Conservation (phyloP, 30 jellyfish, hydroid and myxozoan genomes). For the Pseudorhiza aurosa region DNA sequence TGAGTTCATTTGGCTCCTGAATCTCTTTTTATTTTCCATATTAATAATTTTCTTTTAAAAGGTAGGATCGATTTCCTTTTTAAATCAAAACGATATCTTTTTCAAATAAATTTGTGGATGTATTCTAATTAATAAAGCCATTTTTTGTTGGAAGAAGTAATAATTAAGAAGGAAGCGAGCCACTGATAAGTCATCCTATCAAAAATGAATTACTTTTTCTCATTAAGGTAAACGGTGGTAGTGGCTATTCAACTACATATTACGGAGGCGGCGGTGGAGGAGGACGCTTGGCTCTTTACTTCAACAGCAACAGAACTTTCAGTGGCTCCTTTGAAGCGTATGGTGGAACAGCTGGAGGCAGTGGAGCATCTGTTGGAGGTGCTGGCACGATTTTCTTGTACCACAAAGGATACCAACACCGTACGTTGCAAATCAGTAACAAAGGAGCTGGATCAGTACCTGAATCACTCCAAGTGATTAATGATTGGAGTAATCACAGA, state of each 20-base stretch:
- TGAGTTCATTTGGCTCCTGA: too few relatives aligned
- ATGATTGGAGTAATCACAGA: constrained; percentile 28
- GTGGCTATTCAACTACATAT: constrained; percentile 29
- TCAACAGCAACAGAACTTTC: constrained; percentile 56
- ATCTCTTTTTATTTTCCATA: too few relatives aligned
- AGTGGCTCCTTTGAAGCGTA: constrained; percentile 76
- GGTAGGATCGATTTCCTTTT: too few relatives aligned
- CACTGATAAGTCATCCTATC: too few relatives aligned
- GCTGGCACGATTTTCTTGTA: constrained; percentile 64
- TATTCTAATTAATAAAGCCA: too few relatives aligned
- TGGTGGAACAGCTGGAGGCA: constrained; percentile 69
- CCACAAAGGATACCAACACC: constrained; percentile 59
- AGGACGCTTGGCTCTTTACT: constrained; percentile 64
- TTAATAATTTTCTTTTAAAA: too few relatives aligned
- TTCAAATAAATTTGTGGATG: too few relatives aligned
- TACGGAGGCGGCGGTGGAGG: constrained; percentile 81
- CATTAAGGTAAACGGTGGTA: constrained; percentile 69
- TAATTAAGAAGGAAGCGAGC: too few relatives aligned
- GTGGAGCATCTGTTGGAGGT: constrained; percentile 73
- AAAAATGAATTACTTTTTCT: too few relatives aligned
- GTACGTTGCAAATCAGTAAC: constrained; percentile 68
- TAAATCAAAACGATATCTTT: too few relatives aligned
- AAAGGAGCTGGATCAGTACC: constrained; percentile 36
- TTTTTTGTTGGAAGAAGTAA: too few relatives aligned
- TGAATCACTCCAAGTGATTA: constrained; percentile 6